Conservation (phyloP, 2,888 invertebrate species). For the Phortica okadai region DNA sequence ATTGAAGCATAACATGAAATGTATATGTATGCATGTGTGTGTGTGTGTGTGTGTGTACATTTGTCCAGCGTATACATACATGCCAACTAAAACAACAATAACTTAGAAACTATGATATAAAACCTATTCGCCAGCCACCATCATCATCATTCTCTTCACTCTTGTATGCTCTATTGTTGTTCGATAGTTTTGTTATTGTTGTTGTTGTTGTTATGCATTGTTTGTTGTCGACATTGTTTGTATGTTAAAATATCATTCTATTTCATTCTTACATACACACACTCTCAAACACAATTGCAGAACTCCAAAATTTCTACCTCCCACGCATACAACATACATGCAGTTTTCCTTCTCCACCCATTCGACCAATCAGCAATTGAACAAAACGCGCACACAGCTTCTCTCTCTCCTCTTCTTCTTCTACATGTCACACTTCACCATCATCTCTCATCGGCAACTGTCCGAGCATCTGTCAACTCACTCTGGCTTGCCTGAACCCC, state of each 20-base stretch:
- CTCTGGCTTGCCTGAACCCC: neutral
- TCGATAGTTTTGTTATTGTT: conserved; percentile 25
- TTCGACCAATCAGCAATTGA: neutral
- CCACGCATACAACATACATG: conserved; percentile 1
- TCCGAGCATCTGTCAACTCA: neutral
- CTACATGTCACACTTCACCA: neutral
- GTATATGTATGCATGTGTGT: neutral
- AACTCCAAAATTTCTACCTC: conserved; percentile 5
- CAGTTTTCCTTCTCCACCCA: neutral
- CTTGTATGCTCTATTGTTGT: conserved; percentile 38
- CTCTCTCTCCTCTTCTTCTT: neutral
- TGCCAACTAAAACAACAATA: conserved; percentile 35
- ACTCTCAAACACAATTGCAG: neutral
- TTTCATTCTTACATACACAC: conserved; percentile 31
- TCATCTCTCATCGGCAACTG: neutral
- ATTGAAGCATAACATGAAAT: conserved; percentile 20
- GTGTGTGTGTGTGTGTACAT: conserved; percentile 9
- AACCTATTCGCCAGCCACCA: neutral
- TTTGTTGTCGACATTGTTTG: conserved; percentile 28
- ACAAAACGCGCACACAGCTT: neutral
- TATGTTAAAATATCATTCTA: conserved; percentile 40
- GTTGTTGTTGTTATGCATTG: conserved; percentile 29
- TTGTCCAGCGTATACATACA: conserved; percentile 20
- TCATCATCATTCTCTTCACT: conserved; percentile 15
- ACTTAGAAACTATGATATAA: conserved; percentile 24